phyloP scores from a whole-genome alignment of 2,888 invertebrate genomes.

The Dolichopus griseipennis region DNA sequence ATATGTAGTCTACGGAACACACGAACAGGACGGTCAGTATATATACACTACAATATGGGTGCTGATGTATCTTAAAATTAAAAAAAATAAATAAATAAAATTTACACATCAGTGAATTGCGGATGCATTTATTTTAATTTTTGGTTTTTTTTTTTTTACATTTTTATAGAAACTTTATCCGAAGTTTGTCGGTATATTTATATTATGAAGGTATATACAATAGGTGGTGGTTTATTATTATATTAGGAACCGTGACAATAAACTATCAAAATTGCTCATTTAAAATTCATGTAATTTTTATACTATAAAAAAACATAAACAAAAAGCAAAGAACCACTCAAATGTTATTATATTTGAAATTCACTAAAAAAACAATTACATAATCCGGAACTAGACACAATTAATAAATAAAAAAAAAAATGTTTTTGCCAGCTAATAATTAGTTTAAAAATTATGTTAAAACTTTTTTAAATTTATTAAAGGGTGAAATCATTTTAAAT shows the following conservation, averaged over 20 bases:
- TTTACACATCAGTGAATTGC: background rate
- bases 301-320: background rate
- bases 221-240: background rate
- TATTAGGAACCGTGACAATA: background rate
- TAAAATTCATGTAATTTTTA: background rate
- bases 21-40: too few species aligned
- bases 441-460: too few species aligned
- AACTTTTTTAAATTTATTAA: too few species aligned
- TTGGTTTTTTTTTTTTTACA: too few species aligned
- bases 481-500: too few species aligned
- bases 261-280: background rate
- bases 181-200: background rate
- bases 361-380: background rate
- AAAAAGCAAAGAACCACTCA: background rate
- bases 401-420: background rate
- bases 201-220: background rate
- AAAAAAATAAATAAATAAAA: background rate
- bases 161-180: too few species aligned
- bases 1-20: too few species aligned
- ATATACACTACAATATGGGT: too few species aligned
- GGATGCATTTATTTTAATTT: background rate
- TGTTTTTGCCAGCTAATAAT: too few species aligned
- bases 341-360: background rate
- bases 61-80: too few species aligned
- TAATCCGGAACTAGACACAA: slow-evolving; percentile 1